phyloP scores from a whole-genome alignment of 1,140 invertebrate genomes.

The Meloidogyne exigua region DNA sequence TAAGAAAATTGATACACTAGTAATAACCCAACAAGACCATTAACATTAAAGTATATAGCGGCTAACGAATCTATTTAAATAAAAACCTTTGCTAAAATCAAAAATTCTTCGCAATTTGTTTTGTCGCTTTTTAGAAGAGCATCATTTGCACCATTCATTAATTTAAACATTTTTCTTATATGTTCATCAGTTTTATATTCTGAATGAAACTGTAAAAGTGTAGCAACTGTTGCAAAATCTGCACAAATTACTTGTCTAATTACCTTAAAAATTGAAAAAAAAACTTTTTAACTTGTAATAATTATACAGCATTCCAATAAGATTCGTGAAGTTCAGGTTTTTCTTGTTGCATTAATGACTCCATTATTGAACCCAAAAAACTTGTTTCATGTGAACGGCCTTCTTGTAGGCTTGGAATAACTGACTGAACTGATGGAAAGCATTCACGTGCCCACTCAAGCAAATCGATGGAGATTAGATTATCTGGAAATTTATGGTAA shows the following conservation, averaged over 20 bases:
- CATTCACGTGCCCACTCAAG: conserved; percentile 28
- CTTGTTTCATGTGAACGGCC: background rate
- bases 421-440: conserved; percentile 20
- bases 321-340: conserved; percentile 16
- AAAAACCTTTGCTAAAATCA: background rate
- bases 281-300: background rate
- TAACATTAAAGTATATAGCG: too few species aligned
- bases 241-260: conserved; percentile 20
- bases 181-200: conserved; percentile 21
- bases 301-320: conserved; percentile 25
- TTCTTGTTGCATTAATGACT: conserved; percentile 24
- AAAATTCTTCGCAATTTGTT: conserved; percentile 24
- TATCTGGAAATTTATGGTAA: background rate
- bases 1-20: too few species aligned
- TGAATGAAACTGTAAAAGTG: conserved; percentile 25
- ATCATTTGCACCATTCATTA: conserved; percentile 13
- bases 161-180: conserved; percentile 14
- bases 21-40: too few species aligned
- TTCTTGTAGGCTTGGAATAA: conserved; percentile 13
- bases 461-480: conserved; percentile 28
- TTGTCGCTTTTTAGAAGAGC: conserved; percentile 19
- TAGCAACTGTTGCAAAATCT: conserved; percentile 22
- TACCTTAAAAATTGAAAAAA: conserved; percentile 3
- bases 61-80: too few species aligned
- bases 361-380: conserved; percentile 24